phyloP scores from a whole-genome alignment of 2,113 vertebrate genomes.

The Rhinolophus sinicus region DNA sequence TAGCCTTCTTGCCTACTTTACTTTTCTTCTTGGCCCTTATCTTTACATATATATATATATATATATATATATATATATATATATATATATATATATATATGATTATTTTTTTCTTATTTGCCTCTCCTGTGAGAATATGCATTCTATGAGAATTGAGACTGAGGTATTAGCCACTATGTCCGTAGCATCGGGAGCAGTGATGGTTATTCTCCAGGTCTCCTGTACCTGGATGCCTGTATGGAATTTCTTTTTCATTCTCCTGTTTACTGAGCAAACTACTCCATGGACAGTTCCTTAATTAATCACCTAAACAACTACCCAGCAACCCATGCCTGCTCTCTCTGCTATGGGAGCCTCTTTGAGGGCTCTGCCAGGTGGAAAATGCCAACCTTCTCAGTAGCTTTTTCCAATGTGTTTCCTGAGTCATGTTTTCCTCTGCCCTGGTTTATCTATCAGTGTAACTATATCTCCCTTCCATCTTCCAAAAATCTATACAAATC shows the following conservation, averaged over 20 bases:
- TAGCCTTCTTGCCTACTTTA: background rate
- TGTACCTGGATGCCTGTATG: background rate
- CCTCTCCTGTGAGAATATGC: background rate
- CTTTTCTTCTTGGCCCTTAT: background rate
- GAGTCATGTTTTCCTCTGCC: background rate
- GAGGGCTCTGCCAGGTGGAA: background rate
- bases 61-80: background rate
- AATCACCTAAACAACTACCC: background rate
- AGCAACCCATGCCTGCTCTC: background rate
- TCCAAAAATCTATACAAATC: conserved; percentile 39
- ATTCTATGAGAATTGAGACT: background rate
- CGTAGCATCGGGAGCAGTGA: background rate
- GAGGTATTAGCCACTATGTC: background rate
- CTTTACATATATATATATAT: background rate
- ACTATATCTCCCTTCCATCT: background rate
- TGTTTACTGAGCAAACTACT: background rate
- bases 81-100: background rate
- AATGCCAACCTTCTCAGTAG: background rate
- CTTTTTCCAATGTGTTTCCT: conserved; percentile 5
- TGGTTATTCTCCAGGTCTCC: background rate
- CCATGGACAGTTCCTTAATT: background rate
- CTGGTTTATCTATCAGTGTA: background rate
- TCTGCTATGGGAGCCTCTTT: background rate
- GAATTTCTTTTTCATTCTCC: conserved; percentile 36
- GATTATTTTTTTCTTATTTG: background rate